These are phyloP conservation scores for Salarias fasciatus DNA, from an alignment of 2,797 vertebrate species.

Conservation along the genomic window DNA sequence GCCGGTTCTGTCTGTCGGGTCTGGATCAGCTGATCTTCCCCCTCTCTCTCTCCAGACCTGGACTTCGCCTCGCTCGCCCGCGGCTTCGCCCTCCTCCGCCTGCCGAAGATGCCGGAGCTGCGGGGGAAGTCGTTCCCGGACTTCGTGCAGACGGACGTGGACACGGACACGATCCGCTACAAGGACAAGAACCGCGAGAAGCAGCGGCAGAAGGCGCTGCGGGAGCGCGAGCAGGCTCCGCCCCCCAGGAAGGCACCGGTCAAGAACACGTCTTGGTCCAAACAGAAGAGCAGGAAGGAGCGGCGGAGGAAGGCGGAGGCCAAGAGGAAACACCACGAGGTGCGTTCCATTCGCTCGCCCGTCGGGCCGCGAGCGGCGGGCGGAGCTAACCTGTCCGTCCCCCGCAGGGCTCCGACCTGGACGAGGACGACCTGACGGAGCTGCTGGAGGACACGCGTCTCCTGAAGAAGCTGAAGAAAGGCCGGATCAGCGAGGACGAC, in stretches of 20 bases:
- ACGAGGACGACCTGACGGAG: constrained; percentile 89
- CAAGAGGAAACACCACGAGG: constrained; percentile 89
- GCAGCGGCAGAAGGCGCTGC: constrained; percentile 87
- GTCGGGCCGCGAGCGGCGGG: too few relatives aligned
- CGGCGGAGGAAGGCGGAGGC: constrained; percentile 83
- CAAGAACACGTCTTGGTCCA: constrained; percentile 93
- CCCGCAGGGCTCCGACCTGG: constrained; percentile 80
- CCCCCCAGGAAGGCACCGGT: constrained; percentile 74
- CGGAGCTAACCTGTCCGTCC: too few relatives aligned
- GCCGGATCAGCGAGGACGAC: constrained; percentile 91
- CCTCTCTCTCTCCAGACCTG: constrained; percentile 89
- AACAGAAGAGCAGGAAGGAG: constrained; percentile 91
- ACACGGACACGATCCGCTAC: constrained; percentile 92
- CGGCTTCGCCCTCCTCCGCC: constrained; percentile 91
- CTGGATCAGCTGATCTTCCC: too few relatives aligned
- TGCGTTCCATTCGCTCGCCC: constrained; percentile 51
- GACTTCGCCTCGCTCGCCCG: constrained; percentile 88
- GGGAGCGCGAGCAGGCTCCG: constrained; percentile 68
- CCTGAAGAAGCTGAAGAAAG: constrained; percentile 92
- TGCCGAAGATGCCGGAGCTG: constrained; percentile 97
- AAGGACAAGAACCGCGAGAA: constrained; percentile 94
- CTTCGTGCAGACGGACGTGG: constrained; percentile 81
- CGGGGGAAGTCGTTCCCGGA: constrained; percentile 86
- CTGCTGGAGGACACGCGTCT: constrained; percentile 92
- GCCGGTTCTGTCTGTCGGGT: too few relatives aligned